Evolutionary conservation across 2,113 vertebrate species (phyloP).

Genomic region (Catharus minimus): DNA sequence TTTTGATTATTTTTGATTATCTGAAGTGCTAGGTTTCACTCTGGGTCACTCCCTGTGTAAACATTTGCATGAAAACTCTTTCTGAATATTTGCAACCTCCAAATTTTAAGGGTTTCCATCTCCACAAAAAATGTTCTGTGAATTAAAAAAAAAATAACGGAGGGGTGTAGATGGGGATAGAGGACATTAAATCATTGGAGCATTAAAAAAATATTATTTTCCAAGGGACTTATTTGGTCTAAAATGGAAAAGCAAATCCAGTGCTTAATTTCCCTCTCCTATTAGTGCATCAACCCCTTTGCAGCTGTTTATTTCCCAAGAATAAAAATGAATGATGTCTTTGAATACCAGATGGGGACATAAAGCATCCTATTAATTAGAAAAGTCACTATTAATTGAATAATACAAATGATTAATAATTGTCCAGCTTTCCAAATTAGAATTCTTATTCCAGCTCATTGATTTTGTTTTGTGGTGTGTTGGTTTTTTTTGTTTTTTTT

Average conservation of each 20-base stretch:
- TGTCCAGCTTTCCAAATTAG: background rate
- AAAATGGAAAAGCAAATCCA: background rate
- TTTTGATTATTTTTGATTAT: background rate
- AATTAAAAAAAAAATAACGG: no score
- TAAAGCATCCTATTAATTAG: background rate
- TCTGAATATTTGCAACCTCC: background rate
- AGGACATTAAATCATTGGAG: background rate
- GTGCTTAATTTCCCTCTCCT: background rate
- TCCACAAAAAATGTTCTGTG: background rate
- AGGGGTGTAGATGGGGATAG: background rate
- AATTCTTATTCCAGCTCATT: background rate
- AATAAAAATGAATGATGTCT: background rate
- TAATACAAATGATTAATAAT: background rate
- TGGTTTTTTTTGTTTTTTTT: background rate
- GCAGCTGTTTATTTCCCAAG: background rate
- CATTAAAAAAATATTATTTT: background rate
- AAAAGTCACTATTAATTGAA: conserved; percentile 7
- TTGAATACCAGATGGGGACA: background rate
- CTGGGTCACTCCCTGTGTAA: background rate
- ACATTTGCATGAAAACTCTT: background rate
- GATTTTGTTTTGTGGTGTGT: background rate
- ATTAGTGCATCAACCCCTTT: background rate
- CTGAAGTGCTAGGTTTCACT: background rate
- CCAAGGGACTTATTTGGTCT: background rate
- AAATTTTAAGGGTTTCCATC: background rate